Base-by-base conservation (phyloP, 2,797 vertebrate species). In the Cottoperca gobio region DNA sequence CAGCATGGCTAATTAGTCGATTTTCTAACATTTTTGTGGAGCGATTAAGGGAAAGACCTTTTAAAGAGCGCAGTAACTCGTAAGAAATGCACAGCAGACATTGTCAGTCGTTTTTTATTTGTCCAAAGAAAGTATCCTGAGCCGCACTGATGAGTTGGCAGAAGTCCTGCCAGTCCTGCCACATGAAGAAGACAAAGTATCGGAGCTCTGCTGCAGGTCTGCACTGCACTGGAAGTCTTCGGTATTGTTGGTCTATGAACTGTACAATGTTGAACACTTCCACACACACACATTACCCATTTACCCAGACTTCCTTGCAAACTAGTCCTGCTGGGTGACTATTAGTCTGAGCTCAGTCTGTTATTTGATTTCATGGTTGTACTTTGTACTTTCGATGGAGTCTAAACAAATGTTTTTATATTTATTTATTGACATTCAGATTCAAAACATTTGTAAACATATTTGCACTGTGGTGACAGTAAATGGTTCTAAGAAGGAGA, bases 121-220 rank as follows among this genome's bases (percentile, higher is more conserved):
- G 64, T 42, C 49, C 35, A 40, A 6, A 40, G 63, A 53, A 66
- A 43, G 37, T 16, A 17, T n/a, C 28, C 40, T 8, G 39, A 45
- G 40, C 21, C 37, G 59, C 58, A 28, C 31, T 49, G 66, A 19
- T 4, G 37, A 26, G 28, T 37, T 49, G 35, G 35, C 23, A 19
- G 13, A 19, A 26, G 13, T 5, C 4, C 39, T 39, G 52, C 42
- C 31, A 23, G 23, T 23, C 17, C 61, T 58, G 53, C 49, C 42
- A 45, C 40, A 48, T 48, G 39, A 61, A 40, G 31, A 76, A 48
- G 54, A 66, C 24, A n/a, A 23, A 50, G 59, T 23, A 6, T 57
- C 8, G 70, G n/a, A 24, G 58, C n/a, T 42, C 24, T 16, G 46
- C 45, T 52, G 28, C 46, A 17, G 66, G 23, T 54, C 49, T 46